A percentile compares a stretch with the other conserved stretches of the same genome.
Conservation (phyloP, 2,888 invertebrate species). For the Hylaea fasciaria region DNA sequence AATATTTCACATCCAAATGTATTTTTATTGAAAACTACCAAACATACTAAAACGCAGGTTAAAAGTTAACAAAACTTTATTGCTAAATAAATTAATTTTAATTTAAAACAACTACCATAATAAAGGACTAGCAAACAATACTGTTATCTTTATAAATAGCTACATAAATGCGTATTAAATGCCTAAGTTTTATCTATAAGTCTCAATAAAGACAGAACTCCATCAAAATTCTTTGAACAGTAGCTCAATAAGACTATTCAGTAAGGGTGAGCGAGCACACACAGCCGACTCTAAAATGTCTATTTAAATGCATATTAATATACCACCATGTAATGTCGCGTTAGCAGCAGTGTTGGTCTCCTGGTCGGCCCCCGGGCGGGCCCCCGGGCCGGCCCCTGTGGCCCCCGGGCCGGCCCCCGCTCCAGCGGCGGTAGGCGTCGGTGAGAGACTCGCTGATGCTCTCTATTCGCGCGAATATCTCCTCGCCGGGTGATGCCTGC, state of each 20-base stretch:
- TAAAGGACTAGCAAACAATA: slow-evolving; percentile 63
- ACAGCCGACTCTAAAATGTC: too few relatives aligned
- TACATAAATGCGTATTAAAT: slow-evolving; percentile 51
- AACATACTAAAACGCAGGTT: slow-evolving; percentile 7
- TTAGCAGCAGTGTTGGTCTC: not conserved
- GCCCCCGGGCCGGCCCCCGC: slow-evolving; percentile 17
- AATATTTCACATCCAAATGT: too few relatives aligned
- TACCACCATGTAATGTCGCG: too few relatives aligned
- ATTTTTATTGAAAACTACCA: too few relatives aligned
- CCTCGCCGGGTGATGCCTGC: slow-evolving; percentile 46
- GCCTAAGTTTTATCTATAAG: slow-evolving; percentile 23
- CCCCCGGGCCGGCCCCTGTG: slow-evolving; percentile 18
- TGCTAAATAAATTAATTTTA: slow-evolving; percentile 50
- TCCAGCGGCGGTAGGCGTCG: slow-evolving; percentile 60
- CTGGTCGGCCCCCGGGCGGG: too few relatives aligned
- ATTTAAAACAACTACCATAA: slow-evolving; percentile 49
- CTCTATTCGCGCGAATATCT: slow-evolving; percentile 60
- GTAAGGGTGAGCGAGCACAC: too few relatives aligned
- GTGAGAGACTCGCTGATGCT: slow-evolving; percentile 58
- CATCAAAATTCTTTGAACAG: too few relatives aligned
- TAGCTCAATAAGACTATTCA: too few relatives aligned
- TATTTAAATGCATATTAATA: too few relatives aligned
- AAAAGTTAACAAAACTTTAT: slow-evolving; percentile 37
- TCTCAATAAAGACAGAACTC: too few relatives aligned
- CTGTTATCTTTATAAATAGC: slow-evolving; percentile 52